phyloP scores from a whole-genome alignment of 2,888 invertebrate species.

The Tetranychus piercei region DNA sequence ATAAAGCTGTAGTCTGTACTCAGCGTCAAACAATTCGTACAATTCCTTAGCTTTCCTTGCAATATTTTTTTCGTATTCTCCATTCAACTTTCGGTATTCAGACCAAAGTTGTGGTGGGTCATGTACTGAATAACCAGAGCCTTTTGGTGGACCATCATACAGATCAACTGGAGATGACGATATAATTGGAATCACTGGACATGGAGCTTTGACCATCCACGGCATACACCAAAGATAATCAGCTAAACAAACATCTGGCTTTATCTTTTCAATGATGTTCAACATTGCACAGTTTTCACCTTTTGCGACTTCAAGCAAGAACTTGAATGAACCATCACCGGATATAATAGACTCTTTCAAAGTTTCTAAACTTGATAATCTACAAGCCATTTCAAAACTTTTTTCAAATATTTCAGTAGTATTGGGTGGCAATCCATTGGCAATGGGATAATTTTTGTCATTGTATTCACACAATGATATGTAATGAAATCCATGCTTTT shows the following conservation, averaged over 20 bases:
- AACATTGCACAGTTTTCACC: background rate
- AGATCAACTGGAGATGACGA: background rate
- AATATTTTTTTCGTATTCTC: background rate
- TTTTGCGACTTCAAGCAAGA: background rate
- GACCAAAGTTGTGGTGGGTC: background rate
- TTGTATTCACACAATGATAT: too few relatives aligned
- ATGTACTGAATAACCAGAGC: constrained; percentile 4
- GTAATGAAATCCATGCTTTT: too few relatives aligned
- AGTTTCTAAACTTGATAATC: too few relatives aligned
- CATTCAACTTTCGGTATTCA: background rate
- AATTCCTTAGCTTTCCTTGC: background rate
- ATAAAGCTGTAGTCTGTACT: too few relatives aligned
- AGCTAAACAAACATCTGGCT: constrained; percentile 6
- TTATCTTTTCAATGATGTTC: constrained; percentile 5
- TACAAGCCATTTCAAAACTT: too few relatives aligned
- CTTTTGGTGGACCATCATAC: background rate
- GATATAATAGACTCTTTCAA: too few relatives aligned
- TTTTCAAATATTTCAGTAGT: too few relatives aligned
- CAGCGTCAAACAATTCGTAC: too few relatives aligned
- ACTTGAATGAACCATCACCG: too few relatives aligned
- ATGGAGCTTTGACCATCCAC: background rate
- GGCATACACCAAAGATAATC: background rate
- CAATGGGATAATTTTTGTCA: too few relatives aligned
- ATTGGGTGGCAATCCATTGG: too few relatives aligned
- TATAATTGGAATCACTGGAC: background rate